Percentiles rank a stretch among this genome's conserved stretches.
Conservation (phyloP, 1,140 invertebrate species). For the Diorhabda elongata region DNA sequence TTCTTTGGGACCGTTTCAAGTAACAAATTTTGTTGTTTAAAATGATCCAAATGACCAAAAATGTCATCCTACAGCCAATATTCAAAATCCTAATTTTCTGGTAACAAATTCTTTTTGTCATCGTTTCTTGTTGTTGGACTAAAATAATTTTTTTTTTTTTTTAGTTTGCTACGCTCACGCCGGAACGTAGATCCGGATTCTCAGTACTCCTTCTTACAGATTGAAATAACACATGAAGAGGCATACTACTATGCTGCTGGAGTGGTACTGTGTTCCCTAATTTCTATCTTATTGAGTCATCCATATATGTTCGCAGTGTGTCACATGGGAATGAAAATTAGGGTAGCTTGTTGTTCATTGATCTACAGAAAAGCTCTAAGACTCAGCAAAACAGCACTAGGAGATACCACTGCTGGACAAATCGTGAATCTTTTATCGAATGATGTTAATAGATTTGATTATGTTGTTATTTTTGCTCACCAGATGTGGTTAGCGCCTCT, state of each 20-base stretch:
- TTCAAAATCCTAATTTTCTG: too few relatives aligned
- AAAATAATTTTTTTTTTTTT: too few relatives aligned
- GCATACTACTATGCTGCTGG: constrained; percentile 58
- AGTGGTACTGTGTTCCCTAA: constrained; percentile 52
- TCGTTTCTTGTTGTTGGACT: too few relatives aligned
- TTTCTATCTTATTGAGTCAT: constrained; percentile 51
- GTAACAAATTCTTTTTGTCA: too few relatives aligned
- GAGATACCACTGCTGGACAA: constrained; percentile 74
- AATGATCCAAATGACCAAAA: too few relatives aligned
- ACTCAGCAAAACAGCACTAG: constrained; percentile 70
- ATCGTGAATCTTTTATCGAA: constrained; percentile 85
- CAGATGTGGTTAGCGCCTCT: constrained; percentile 80
- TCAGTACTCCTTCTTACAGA: too few relatives aligned
- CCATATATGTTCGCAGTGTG: constrained; percentile 66
- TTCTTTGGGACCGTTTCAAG: too few relatives aligned
- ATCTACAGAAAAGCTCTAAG: constrained; percentile 74
- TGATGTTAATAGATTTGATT: constrained; percentile 72
- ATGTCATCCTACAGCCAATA: too few relatives aligned
- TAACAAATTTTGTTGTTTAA: too few relatives aligned
- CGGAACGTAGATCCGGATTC: too few relatives aligned
- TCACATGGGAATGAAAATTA: constrained; percentile 69
- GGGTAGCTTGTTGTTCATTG: constrained; percentile 67
- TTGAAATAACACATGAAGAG: constrained; percentile 39
- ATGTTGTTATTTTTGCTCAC: constrained; percentile 65
- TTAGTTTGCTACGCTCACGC: too few relatives aligned